A percentile compares a stretch with the other conserved stretches of the same genome.
These are phyloP conservation scores for Phoxinus phoxinus DNA, from an alignment of 2,113 vertebrate species.

Conservation along the genomic window DNA sequence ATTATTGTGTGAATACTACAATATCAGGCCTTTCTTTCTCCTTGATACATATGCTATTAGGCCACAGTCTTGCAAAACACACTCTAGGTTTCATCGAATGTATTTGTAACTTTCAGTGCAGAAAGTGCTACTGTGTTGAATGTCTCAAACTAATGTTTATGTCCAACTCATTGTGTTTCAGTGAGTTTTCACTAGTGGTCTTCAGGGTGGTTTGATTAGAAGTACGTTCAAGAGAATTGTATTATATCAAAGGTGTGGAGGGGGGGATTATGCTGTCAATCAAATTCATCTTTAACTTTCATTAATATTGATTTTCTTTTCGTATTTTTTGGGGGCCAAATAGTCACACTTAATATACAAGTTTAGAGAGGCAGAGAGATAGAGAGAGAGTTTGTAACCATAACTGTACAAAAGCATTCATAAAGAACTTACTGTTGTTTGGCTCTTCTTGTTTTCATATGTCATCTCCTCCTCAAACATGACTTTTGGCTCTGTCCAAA, in stretches of 20 bases:
- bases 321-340: background rate
- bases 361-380: background rate
- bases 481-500: background rate
- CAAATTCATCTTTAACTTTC: background rate
- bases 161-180: background rate
- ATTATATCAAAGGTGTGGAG: too few relatives aligned
- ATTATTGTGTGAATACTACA: conserved; percentile 86
- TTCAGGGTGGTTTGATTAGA: background rate
- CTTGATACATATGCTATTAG: conserved; percentile 52
- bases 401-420: background rate
- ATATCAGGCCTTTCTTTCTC: conserved; percentile 76
- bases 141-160: background rate
- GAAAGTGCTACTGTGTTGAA: background rate
- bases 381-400: background rate
- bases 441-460: background rate
- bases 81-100: background rate
- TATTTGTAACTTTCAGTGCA: background rate
- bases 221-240: background rate
- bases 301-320: background rate
- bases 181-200: background rate
- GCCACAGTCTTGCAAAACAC: background rate
- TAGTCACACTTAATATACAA: background rate
- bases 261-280: too few relatives aligned
- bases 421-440: conserved; percentile 1
- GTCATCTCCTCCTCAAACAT: background rate